Base-by-base conservation (phyloP, 2,113 vertebrate species). In the Ammospiza caudacuta region DNA sequence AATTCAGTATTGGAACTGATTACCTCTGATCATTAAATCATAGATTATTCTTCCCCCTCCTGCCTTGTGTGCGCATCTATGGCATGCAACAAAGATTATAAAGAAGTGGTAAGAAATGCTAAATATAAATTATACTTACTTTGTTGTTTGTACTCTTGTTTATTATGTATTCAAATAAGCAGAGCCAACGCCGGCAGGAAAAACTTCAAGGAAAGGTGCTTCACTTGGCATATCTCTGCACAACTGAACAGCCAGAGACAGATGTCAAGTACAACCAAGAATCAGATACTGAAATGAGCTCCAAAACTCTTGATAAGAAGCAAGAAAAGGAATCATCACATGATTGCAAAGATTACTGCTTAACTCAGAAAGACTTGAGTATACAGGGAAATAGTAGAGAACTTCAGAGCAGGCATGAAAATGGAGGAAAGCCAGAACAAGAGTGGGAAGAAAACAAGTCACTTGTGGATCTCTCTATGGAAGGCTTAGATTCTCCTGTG, bases 141-240 rank as follows among this genome's bases (percentile, higher is more conserved):
- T 43, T 37, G 9, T 0, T 2, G 68, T 92, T 82, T 95, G 7
- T 74, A 12, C 44, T 82, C 11, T 72, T 80, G 20, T 64, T 2
- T 35, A 7, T 76, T 81, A 29, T 61, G 14, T 93, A 28, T 59
- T 94, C 41, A 68, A 59, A 94, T 96, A 68, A 68, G 49, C 88
- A 99, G 99, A 99, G 96, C 88, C 98, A 99, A 84, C 98, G 98
- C 81, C 98, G 97, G 39, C 99, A 99, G 94, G 98, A 99, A 83
- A 99, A 99, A 86, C 49, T 98, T 75, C 98, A 98, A 62, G 96
- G 94, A 67, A 99, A 98, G 95, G 44, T 97, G 16, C 92, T 98
- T 90, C 96, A 74, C n/a, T 94, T 98, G 85, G 92, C 90, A 84
- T 88, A 88, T 67, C 67, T 95, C 49, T 92, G 59, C 78, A 18